Conservation (phyloP, 2,797 vertebrate genomes). For the Lacerta bilineata region DNA sequence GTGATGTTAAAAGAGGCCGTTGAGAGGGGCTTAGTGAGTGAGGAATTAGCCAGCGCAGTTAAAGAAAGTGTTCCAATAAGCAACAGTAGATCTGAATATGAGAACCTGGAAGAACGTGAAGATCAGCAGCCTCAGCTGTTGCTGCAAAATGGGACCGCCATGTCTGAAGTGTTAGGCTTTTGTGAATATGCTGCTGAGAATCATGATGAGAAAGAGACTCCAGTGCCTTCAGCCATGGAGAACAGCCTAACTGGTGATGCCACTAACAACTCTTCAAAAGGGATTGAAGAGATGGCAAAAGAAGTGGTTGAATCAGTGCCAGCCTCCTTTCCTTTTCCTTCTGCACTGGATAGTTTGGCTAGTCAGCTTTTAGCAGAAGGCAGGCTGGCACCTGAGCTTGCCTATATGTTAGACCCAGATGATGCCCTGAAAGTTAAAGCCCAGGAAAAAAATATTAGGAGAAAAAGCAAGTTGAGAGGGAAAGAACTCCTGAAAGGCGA, state of each 20-base stretch:
- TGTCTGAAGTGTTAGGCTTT: slow-evolving; percentile 25
- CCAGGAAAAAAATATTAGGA: neutral
- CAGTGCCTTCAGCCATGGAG: fast-evolving
- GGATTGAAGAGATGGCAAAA: slow-evolving; percentile 5
- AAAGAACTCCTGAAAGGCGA: neutral
- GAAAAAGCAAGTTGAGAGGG: slow-evolving; percentile 20
- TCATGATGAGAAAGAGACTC: slow-evolving; percentile 38
- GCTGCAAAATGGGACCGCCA: slow-evolving; percentile 26
- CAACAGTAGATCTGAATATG: fast-evolving
- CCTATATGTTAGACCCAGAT: neutral
- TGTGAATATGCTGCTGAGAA: slow-evolving; percentile 9
- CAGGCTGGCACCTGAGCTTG: neutral
- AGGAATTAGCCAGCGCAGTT: slow-evolving; percentile 78
- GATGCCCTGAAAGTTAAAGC: neutral
- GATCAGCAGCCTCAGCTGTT: neutral
- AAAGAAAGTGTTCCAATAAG: slow-evolving; percentile 44
- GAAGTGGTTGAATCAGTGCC: slow-evolving; percentile 17
- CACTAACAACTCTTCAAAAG: neutral
- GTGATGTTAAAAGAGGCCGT: slow-evolving; percentile 82
- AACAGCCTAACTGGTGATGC: fast-evolving
- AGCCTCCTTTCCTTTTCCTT: neutral
- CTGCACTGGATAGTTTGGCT: fast-evolving
- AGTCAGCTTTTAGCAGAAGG: neutral
- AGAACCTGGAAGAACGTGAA: slow-evolving; percentile 43
- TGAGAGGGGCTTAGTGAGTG: slow-evolving; percentile 80